Conservation (phyloP, 37 sponge, comb jelly and placozoan genomes). For the Cladorhizidae sp. region DNA sequence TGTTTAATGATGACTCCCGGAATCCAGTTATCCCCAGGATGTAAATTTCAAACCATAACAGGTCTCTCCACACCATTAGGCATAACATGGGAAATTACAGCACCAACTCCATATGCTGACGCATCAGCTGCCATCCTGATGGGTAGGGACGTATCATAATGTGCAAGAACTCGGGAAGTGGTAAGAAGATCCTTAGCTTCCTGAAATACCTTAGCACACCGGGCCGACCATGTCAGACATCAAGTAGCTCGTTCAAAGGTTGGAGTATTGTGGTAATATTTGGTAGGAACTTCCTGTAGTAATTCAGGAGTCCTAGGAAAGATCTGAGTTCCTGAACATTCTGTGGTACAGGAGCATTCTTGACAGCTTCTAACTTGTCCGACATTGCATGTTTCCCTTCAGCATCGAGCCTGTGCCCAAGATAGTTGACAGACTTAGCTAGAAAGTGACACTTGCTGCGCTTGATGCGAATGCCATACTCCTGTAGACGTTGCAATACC, state of each 20-base stretch:
- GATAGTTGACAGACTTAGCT: slow-evolving; percentile 15
- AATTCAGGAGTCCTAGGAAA: slow-evolving; percentile 50
- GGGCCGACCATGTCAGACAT: slow-evolving; percentile 15
- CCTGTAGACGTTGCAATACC: slow-evolving; percentile 26
- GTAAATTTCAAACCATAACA: no score
- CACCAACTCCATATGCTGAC: no score
- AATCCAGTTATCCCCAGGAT: no score
- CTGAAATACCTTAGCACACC: slow-evolving; percentile 28
- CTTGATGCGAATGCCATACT: slow-evolving; percentile 24
- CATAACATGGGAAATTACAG: no score
- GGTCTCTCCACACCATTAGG: no score
- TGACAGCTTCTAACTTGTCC: slow-evolving; percentile 18
- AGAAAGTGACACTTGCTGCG: slow-evolving; percentile 39
- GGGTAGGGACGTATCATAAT: no score
- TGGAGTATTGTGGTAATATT: slow-evolving; percentile 20
- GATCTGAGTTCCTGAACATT: slow-evolving; percentile 44
- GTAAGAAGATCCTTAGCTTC: no score
- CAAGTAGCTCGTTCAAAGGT: slow-evolving; percentile 38
- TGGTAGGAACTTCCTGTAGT: no score
- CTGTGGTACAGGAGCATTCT: slow-evolving; percentile 23
- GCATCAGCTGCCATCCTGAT: no score
- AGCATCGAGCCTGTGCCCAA: slow-evolving; percentile 37
- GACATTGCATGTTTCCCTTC: slow-evolving; percentile 27
- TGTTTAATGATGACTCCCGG: no score
- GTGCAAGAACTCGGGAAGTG: no score